These are phyloP conservation scores for Bombus impatiens DNA, from an alignment of 1,140 invertebrate genomes.

Conservation along the genomic window DNA sequence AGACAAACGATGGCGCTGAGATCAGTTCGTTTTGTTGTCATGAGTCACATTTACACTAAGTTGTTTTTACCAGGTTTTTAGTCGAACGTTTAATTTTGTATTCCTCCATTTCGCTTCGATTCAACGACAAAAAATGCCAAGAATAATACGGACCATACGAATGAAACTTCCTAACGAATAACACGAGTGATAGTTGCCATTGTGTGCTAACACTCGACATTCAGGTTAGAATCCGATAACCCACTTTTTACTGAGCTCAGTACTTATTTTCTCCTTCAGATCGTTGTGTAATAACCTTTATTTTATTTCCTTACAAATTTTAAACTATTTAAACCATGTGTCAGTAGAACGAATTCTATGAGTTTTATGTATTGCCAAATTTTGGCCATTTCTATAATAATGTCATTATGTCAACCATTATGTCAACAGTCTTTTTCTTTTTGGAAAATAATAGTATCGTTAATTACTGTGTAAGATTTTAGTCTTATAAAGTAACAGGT, in stretches of 20 bases:
- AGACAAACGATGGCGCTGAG: conserved; percentile 42
- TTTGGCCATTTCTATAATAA: not conserved
- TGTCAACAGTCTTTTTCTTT: not conserved
- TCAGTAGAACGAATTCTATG: not conserved
- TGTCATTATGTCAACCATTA: not conserved
- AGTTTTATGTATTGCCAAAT: not conserved
- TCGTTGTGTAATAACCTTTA: not conserved
- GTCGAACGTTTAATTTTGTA: conserved; percentile 55
- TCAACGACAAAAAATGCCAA: conserved; percentile 41
- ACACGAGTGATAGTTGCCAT: conserved; percentile 34
- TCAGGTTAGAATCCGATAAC: conserved; percentile 76
- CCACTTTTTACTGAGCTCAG: conserved; percentile 64
- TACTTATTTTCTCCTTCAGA: not conserved
- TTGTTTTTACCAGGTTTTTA: conserved; percentile 70
- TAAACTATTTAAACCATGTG: not conserved
- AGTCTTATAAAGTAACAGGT: no score
- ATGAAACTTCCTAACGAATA: conserved; percentile 15
- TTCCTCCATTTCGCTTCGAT: conserved; percentile 18
- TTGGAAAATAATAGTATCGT: not conserved
- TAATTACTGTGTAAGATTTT: not conserved
- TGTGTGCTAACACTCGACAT: conserved; percentile 46
- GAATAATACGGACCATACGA: conserved; percentile 16
- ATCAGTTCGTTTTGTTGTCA: conserved; percentile 73
- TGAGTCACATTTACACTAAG: conserved; percentile 69
- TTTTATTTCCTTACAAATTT: not conserved